These are phyloP conservation scores for Tupiocoris notatus DNA, from an alignment of 2,888 invertebrate genomes.

Conservation along the genomic window DNA sequence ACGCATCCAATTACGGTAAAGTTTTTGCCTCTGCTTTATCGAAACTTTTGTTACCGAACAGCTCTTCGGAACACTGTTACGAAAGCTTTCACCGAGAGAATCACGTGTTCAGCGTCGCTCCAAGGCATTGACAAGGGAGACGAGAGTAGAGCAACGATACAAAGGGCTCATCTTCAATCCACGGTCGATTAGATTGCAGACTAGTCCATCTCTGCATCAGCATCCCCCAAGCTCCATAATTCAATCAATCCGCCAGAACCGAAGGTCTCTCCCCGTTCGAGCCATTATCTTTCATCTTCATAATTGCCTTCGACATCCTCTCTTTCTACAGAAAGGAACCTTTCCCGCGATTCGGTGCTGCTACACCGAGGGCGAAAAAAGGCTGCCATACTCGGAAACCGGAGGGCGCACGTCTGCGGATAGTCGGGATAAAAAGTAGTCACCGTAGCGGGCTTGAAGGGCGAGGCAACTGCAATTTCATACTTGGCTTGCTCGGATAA, in stretches of 20 bases:
- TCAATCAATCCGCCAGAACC: conserved; percentile 20
- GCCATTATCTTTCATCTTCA: conserved; percentile 24
- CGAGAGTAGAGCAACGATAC: neutral
- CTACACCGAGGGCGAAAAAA: neutral
- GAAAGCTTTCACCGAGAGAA: neutral
- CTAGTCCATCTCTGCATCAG: neutral
- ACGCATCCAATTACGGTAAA: no score
- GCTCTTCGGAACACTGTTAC: no score
- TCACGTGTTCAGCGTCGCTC: neutral
- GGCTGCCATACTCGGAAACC: no score
- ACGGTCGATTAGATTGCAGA: conserved; percentile 18
- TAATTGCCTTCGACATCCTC: conserved; percentile 19
- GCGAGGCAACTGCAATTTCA: conserved; percentile 17
- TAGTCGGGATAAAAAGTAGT: neutral
- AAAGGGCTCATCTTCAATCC: conserved; percentile 18
- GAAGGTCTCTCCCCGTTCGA: neutral
- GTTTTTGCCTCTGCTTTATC: no score
- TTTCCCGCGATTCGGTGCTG: neutral
- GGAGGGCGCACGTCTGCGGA: neutral
- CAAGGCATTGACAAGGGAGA: neutral
- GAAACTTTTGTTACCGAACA: no score
- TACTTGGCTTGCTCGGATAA: conserved; percentile 25
- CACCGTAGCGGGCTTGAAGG: neutral
- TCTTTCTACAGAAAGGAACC: neutral
- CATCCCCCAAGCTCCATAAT: conserved; percentile 5